phyloP scores from a whole-genome alignment of 2,888 invertebrate genomes.

The Microchrysa polita region DNA sequence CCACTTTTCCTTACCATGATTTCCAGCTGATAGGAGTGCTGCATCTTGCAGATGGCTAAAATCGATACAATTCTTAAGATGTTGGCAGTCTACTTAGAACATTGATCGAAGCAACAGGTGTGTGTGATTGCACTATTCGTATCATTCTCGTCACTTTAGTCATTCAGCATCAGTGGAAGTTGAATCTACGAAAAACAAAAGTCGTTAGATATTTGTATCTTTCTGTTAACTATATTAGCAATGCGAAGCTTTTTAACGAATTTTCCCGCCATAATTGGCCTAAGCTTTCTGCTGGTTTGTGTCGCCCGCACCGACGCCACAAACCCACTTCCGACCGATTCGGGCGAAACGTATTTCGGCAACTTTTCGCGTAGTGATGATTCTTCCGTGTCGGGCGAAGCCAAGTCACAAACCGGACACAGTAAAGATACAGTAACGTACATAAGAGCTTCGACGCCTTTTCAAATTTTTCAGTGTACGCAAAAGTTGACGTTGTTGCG shows the following conservation, averaged over 20 bases:
- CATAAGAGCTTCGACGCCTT: slow-evolving; percentile 61
- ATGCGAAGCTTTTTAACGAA: slow-evolving; percentile 28
- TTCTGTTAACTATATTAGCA: background rate
- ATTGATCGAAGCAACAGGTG: slow-evolving; percentile 32
- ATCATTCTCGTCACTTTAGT: background rate
- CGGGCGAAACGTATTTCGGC: background rate
- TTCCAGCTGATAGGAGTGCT: background rate
- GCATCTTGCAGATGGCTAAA: background rate
- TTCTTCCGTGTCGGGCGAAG: background rate
- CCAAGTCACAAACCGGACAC: slow-evolving; percentile 17
- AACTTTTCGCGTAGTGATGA: slow-evolving; percentile 21
- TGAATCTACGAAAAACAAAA: too few relatives aligned
- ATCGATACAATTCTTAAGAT: slow-evolving; percentile 1
- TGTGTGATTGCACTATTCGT: background rate
- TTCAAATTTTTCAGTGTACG: slow-evolving; percentile 62
- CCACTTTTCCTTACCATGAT: background rate
- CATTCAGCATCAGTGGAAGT: too few relatives aligned
- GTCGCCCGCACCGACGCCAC: background rate
- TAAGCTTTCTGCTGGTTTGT: background rate
- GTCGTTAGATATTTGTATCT: background rate
- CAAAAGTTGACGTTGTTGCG: slow-evolving; percentile 64
- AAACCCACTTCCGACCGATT: slow-evolving; percentile 12
- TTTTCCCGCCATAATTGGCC: background rate
- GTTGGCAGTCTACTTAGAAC: slow-evolving; percentile 38
- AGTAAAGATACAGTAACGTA: slow-evolving; percentile 56